Base-by-base conservation (phyloP, 2,797 vertebrate species). In the Prionace glauca region DNA sequence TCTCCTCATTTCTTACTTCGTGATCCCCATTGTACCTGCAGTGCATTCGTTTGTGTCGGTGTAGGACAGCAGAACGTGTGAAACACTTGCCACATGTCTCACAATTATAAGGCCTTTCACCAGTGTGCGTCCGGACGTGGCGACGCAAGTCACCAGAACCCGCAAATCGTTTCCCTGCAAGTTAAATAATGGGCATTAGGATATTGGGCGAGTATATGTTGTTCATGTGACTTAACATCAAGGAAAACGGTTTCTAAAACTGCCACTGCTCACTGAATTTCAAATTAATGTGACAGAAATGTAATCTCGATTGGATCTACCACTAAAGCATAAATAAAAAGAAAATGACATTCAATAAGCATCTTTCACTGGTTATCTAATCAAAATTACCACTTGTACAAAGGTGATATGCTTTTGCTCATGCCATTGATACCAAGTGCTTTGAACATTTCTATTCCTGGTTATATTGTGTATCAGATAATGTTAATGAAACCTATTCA, bases 141-240 rank as follows among this genome's bases (percentile, higher is more conserved):
- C 99, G 97, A 95, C 98, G 98, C 95, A 99, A 98, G 97, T 99
- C 99, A 8, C 99, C 99, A 0, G 99, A 99, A 29, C 98, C 99
- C 0, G 98, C 98, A 67, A 99, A 99, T 71, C 98, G 97, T 87
- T 99, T 99, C 0, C 99, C 99, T 99, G 50, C n/a, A 79, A 93
- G 81, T 72, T 69, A 88, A 90, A 50, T 7, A 12, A 9, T 50
- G 56, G 32, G 16, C 5, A 50, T 45, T 79, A 2, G 29, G 12
- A 14, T 60, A 60, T 29, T 26, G 50, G 26, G 67, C 69, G 60
- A 60, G 50, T 16, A 24, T 22, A 56, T 3, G 32, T 9, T 10
- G 3, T 41, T 91, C 3, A 24, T 69, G 9, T 41, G 14, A n/a
- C 60, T 62, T 56, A 65, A 20, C 45, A 41, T n/a, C n/a, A 67